Evolutionary conservation across 2,113 vertebrate species (phyloP).

Genomic region (Chaetodon auriga): DNA sequence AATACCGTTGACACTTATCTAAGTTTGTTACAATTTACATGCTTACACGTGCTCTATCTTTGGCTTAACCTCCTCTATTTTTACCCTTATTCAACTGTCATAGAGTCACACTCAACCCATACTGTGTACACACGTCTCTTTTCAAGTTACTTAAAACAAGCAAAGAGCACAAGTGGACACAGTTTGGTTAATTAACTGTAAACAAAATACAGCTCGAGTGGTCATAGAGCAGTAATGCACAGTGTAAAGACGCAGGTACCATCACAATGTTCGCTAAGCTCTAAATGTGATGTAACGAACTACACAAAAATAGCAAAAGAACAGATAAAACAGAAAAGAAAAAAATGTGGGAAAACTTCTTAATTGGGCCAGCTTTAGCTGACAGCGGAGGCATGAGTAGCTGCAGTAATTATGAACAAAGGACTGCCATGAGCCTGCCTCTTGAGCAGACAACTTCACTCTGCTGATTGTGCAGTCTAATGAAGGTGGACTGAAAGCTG

Average conservation of each 20-base stretch:
- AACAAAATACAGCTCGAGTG: background rate
- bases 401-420: conserved; percentile 39
- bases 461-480: conserved; percentile 25
- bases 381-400: background rate
- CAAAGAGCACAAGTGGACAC: background rate
- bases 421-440: conserved; percentile 11
- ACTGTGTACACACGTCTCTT: too few relatives aligned
- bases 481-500: conserved; percentile 30
- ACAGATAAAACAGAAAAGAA: background rate
- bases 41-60: background rate
- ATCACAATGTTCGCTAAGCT: background rate
- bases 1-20: background rate
- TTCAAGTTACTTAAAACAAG: background rate
- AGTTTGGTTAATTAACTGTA: background rate
- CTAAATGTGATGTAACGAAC: background rate
- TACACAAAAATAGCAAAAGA: background rate
- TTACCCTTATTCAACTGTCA: background rate
- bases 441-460: conserved; percentile 11
- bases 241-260: background rate
- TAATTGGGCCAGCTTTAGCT: conserved; percentile 31
- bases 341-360: background rate
- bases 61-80: background rate
- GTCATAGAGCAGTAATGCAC: too few relatives aligned
- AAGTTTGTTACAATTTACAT: background rate
- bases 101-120: background rate